Evolutionary conservation across 2,797 vertebrate species (phyloP).

Genomic region (Percopsis omiscomaycus): DNA sequence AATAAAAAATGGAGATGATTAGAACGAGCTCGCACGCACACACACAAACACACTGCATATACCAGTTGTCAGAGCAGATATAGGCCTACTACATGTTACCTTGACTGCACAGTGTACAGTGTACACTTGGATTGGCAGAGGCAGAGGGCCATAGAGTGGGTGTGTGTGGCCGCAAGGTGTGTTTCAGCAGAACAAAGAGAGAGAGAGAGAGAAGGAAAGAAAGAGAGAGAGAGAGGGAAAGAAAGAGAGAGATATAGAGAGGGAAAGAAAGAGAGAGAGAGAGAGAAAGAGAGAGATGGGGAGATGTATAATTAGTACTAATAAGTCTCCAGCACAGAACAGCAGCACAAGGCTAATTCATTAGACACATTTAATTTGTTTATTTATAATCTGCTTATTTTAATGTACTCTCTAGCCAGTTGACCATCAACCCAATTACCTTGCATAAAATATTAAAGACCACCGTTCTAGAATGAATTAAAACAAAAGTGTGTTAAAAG

Average conservation of each 20-base stretch:
- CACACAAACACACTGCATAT: conserved; percentile 1
- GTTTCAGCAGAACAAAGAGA: conserved; percentile 8
- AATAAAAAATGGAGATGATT: conserved; percentile 49
- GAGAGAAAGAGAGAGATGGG: not conserved
- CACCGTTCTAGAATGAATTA: not conserved
- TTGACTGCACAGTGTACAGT: too few species aligned
- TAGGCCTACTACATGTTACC: not conserved
- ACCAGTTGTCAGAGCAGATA: not conserved
- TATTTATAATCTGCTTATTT: too few species aligned
- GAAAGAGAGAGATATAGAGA: conserved; percentile 14
- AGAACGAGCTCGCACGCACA: conserved; percentile 9
- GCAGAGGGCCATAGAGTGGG: conserved; percentile 1
- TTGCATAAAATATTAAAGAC: not conserved
- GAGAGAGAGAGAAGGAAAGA: not conserved
- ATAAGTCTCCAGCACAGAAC: too few species aligned
- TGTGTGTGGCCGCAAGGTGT: conserved; percentile 21
- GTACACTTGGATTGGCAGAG: too few species aligned
- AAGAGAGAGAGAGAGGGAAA: conserved; percentile 3
- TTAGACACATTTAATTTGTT: too few species aligned
- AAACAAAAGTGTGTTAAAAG: not conserved
- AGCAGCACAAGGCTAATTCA: too few species aligned
- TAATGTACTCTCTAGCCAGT: too few species aligned
- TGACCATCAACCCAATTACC: too few species aligned
- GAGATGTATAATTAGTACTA: too few species aligned
- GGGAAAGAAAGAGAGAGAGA: conserved; percentile 14